Percentiles rank a stretch among this genome's conserved stretches.
Conservation (phyloP, 1,140 invertebrate genomes). For the Drosophila melanogaster region Release_6_plus_ISO1_MT NT_033777.3:16885501-16886000, state of each 20-base stretch:
- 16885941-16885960: background rate
- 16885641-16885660: constrained; percentile 72
- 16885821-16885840: constrained; percentile 37
- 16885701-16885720: constrained; percentile 34
- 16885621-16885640: constrained; percentile 62
- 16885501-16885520: constrained; percentile 74
- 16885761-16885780: constrained; percentile 7
- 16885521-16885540: constrained; percentile 71
- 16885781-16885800: constrained; percentile 58
- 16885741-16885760: constrained; percentile 61
- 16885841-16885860: constrained; percentile 28
- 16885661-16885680: constrained; percentile 61
- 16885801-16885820: background rate
- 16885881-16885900: constrained; percentile 56
- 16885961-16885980: background rate
- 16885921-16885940: constrained; percentile 35
- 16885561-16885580: constrained; percentile 52
- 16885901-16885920: constrained; percentile 58
- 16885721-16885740: constrained; percentile 58
- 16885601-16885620: constrained; percentile 59
- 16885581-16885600: constrained; percentile 3
- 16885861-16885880: constrained; percentile 39
- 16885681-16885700: constrained; percentile 52
- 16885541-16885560: constrained; percentile 64
- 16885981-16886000: background rate